Conservation (phyloP, 2,888 invertebrate species). For the Ophioninae sp. region DNA sequence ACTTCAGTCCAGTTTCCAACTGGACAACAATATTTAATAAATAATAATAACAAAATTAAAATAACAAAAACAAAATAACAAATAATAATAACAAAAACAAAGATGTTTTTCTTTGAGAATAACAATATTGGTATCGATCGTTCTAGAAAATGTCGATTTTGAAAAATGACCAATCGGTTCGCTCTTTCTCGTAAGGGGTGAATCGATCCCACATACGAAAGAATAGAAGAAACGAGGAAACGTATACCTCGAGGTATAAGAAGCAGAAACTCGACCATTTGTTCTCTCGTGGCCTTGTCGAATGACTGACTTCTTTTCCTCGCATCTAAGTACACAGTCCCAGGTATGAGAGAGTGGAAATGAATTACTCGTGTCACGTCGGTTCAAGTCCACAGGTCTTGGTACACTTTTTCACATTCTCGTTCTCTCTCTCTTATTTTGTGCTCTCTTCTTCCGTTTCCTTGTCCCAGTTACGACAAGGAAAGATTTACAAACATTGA, state of each 20-base stretch:
- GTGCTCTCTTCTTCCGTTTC: slow-evolving; percentile 2
- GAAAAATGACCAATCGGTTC: slow-evolving; percentile 37
- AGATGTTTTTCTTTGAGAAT: too few species aligned
- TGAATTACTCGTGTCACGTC: slow-evolving; percentile 51
- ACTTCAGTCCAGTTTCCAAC: too few species aligned
- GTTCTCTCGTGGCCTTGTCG: slow-evolving; percentile 47
- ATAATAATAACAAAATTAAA: too few species aligned
- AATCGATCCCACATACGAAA: not conserved
- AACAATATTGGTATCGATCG: too few species aligned
- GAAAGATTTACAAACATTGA: not conserved
- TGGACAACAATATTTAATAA: too few species aligned
- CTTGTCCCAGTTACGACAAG: not conserved
- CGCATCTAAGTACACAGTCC: slow-evolving; percentile 6
- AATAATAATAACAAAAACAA: too few species aligned
- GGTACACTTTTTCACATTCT: slow-evolving; percentile 15
- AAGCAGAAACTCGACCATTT: slow-evolving; percentile 40
- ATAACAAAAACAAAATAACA: too few species aligned
- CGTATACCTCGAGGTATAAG: not conserved
- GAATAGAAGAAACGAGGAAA: not conserved
- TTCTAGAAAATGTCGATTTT: too few species aligned
- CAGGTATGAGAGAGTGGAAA: slow-evolving; percentile 39
- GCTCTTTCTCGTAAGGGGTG: slow-evolving; percentile 5
- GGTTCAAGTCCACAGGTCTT: slow-evolving; percentile 46
- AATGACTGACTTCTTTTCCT: slow-evolving; percentile 39
- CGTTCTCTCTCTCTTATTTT: not conserved